These are phyloP conservation scores for Lycophotia porphyrea DNA, from an alignment of 2,888 invertebrate species.

Conservation along the genomic window DNA sequence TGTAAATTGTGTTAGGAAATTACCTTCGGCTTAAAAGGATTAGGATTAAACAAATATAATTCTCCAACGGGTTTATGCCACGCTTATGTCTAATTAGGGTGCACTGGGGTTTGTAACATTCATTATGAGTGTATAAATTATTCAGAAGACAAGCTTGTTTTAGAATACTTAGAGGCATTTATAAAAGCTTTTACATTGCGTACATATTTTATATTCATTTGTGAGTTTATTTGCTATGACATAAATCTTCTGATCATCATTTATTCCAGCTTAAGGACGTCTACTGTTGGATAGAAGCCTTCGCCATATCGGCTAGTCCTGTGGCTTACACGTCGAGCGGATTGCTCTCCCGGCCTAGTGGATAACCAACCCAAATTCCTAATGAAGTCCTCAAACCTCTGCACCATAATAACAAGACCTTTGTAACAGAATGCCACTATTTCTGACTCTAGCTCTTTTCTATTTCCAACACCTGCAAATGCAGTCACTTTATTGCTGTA, in stretches of 20 bases:
- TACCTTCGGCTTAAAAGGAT: conserved; percentile 48
- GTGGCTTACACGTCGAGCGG: not conserved
- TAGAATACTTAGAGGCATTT: conserved; percentile 10
- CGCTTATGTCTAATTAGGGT: conserved; percentile 56
- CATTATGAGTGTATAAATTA: conserved; percentile 47
- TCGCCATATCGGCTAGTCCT: not conserved
- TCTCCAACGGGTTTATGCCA: conserved; percentile 45
- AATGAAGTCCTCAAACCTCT: not conserved
- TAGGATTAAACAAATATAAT: conserved; percentile 41
- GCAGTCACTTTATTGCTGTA: not conserved
- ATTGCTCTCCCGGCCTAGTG: not conserved
- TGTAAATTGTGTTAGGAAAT: conserved; percentile 51
- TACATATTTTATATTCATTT: not conserved
- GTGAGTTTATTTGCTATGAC: not conserved
- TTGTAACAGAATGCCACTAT: not conserved
- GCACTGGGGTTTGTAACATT: conserved; percentile 31
- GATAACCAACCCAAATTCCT: not conserved
- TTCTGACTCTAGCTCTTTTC: not conserved
- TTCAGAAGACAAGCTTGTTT: conserved; percentile 34
- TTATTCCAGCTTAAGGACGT: not conserved
- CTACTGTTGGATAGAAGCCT: not conserved
- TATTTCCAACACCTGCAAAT: not conserved
- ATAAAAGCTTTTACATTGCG: not conserved
- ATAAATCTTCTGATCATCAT: not conserved
- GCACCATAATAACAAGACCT: not conserved